These are phyloP conservation scores for Ciona savignyi DNA, from an alignment of 23 tunicate species.

Conservation along the genomic window DNA sequence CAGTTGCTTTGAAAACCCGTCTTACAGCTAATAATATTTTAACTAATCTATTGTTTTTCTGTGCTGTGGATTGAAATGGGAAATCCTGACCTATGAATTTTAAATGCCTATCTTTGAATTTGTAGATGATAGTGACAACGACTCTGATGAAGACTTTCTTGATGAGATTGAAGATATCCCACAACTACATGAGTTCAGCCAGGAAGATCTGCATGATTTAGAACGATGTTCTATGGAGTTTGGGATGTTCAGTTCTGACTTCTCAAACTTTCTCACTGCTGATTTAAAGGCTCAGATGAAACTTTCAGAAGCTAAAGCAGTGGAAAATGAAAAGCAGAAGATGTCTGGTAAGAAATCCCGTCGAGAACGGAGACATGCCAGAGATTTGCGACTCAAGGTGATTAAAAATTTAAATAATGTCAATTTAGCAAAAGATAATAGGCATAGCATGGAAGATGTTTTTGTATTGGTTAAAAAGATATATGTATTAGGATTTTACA, in stretches of 20 bases:
- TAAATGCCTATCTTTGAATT: no score
- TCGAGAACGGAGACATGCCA: constrained; percentile 59
- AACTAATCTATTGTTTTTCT: not conserved
- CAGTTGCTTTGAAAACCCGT: not conserved
- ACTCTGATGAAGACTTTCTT: constrained; percentile 55
- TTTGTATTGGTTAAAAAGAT: no score
- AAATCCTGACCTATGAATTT: no score
- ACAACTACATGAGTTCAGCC: constrained; percentile 29
- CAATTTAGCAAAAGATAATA: no score
- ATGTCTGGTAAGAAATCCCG: constrained; percentile 90
- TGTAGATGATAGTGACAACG: constrained; percentile 5
- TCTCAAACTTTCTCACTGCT: constrained; percentile 28
- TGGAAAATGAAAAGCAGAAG: constrained; percentile 65
- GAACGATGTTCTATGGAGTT: constrained; percentile 24
- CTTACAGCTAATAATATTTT: not conserved
- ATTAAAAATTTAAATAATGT: no score
- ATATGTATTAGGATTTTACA: no score
- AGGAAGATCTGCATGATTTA: constrained; percentile 29
- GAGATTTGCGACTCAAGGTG: constrained; percentile 72
- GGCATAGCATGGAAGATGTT: no score
- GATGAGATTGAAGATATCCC: constrained; percentile 87
- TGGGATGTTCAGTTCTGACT: constrained; percentile 51
- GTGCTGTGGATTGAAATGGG: not conserved
- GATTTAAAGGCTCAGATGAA: constrained; percentile 54
- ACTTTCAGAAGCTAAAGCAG: constrained; percentile 43